Conservation (phyloP, 2,113 vertebrate species). For the Sinosuthora webbiana region DNA sequence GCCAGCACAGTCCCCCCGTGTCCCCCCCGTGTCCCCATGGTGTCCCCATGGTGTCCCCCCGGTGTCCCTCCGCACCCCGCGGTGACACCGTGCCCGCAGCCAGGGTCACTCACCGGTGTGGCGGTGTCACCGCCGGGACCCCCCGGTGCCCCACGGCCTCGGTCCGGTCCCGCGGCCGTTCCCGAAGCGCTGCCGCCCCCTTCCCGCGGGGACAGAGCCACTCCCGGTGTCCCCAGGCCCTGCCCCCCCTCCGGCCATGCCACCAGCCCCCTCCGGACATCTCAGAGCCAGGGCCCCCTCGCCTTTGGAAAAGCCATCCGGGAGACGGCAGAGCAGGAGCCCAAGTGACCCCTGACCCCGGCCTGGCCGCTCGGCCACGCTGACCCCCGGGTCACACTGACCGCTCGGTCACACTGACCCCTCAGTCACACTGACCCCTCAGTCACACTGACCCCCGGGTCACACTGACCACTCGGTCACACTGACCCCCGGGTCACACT, state of each 20-base stretch:
- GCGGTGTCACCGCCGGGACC: neutral
- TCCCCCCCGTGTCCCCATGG: neutral
- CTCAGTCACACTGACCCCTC: neutral
- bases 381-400: neutral
- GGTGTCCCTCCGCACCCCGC: rapidly evolving
- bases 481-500: neutral
- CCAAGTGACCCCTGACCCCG: neutral
- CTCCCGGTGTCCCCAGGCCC: neutral
- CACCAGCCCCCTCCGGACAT: neutral
- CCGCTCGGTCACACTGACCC: neutral
- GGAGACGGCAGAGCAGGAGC: neutral
- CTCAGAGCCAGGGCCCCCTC: neutral
- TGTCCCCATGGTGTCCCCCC: neutral
- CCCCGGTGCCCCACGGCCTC: neutral
- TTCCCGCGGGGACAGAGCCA: neutral
- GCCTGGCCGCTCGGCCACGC: neutral
- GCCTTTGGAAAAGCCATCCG: conserved; percentile 43
- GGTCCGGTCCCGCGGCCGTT: neutral
- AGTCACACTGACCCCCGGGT: neutral
- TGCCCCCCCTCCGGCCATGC: neutral
- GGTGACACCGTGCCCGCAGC: neutral
- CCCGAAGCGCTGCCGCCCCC: neutral
- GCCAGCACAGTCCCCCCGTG: neutral
- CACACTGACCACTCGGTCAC: neutral
- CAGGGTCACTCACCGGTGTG: neutral